phyloP scores from a whole-genome alignment of 2,113 vertebrate genomes.

The Vidua chalybeata region DNA sequence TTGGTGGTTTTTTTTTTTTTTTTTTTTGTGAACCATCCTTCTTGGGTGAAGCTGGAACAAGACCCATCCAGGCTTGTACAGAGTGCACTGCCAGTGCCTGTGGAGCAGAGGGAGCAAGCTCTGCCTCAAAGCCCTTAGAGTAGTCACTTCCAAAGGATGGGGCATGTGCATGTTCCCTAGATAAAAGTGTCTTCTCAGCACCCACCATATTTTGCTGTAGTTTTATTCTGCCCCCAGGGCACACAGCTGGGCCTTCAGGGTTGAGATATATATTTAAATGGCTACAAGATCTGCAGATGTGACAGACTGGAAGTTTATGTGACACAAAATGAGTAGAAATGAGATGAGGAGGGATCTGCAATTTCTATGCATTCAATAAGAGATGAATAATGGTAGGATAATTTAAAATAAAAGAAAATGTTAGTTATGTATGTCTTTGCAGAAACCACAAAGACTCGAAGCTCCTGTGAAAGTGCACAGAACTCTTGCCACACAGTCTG shows the following conservation, averaged over 20 bases:
- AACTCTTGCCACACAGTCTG: not conserved
- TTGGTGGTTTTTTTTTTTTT: not conserved
- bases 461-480: not conserved
- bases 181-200: not conserved
- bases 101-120: accelerated
- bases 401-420: not conserved
- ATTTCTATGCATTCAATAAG: not conserved
- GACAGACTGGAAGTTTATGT: not conserved
- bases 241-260: not conserved
- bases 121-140: not conserved
- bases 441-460: not conserved
- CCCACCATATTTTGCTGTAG: not conserved
- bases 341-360: not conserved
- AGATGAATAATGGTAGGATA: not conserved
- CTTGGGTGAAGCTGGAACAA: not conserved
- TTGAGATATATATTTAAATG: not conserved
- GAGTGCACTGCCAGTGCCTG: accelerated
- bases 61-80: not conserved
- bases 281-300: not conserved
- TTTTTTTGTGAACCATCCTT: not conserved
- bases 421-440: not conserved
- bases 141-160: not conserved
- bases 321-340: not conserved
- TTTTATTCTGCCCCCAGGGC: not conserved
- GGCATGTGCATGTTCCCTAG: not conserved